phyloP scores from a whole-genome alignment of 2,113 vertebrate species.

The Sinocyclocheilus anophthalmus region DNA sequence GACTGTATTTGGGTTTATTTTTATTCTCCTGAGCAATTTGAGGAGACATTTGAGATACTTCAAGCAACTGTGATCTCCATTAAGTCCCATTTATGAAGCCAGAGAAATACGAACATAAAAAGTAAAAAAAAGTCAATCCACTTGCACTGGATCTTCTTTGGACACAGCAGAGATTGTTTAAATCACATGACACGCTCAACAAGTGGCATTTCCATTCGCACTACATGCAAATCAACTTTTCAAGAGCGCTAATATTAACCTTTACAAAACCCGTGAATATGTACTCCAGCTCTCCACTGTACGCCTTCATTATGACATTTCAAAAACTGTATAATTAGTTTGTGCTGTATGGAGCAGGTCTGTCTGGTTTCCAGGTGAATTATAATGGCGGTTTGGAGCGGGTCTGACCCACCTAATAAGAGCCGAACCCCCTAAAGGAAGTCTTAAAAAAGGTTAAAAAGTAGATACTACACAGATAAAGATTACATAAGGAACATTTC shows the following conservation, averaged over 20 bases:
- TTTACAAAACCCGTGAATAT: conserved; percentile 14
- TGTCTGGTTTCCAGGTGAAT: not conserved
- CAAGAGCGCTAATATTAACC: not conserved
- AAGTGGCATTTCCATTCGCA: not conserved
- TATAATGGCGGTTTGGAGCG: not conserved
- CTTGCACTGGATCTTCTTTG: not conserved
- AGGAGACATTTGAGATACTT: not conserved
- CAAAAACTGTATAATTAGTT: conserved; percentile 6
- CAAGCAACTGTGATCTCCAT: not conserved
- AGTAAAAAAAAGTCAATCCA: too few species aligned
- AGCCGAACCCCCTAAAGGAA: not conserved
- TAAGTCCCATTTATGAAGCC: not conserved
- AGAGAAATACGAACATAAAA: not conserved
- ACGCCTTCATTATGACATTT: conserved; percentile 3
- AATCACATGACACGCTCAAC: not conserved
- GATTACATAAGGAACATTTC: not conserved
- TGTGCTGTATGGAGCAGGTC: not conserved
- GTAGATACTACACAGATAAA: not conserved
- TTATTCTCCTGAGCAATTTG: not conserved
- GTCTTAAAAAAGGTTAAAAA: not conserved
- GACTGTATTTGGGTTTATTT: not conserved
- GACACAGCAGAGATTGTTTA: not conserved
- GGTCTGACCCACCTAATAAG: not conserved
- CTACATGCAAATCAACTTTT: not conserved
- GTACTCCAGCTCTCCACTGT: not conserved